Evolutionary conservation across 2,888 invertebrate genomes (phyloP), one percentile per base, ranked within the genome.

Genomic region (Leucophora obtusa): DNA sequence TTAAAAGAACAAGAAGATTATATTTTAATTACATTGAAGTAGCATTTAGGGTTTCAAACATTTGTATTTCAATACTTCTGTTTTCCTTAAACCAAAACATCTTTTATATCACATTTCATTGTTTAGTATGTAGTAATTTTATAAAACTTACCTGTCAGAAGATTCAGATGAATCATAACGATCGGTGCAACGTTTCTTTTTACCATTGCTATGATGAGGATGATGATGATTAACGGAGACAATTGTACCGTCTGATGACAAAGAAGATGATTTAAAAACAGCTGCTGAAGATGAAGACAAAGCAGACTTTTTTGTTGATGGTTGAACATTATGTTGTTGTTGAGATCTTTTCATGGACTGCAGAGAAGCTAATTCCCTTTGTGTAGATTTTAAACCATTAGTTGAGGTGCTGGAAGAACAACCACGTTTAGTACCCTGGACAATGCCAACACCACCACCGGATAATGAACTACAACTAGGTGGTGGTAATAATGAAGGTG

Each of bases 121-220:
- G 10, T 35, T 35, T 5, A 24, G 2, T 3, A 24, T 3, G 24
- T 24, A 24, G 5, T 24, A 21, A 35, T 35, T 5, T 4, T 59
- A 21, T 24, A 17, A 65, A 47, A 82, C 92, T 93, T 91, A 96
- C 96, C 96, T 96, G 95, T 96, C 96, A 91, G 96, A 96, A 88
- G 96, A 96, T 92, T 96, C 96, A 88, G 96, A 96, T 91, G 96
- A 96, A 93, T 97, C 96, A 92, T 96, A 96, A 92, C 96, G 94
- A 93, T 96, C 96, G 91, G 95, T 93, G 92, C 96, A 96, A 91
- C 96, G 93, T 92, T 95, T 96, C 92, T 89, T 96, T 92, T 84
- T 96, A 68, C 56, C 50, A 60, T 76, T 65, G 66, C 50, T 79
- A 71, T 70, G 33, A 47, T 70, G 69, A 63, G 50, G n/a, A 71